Conservation (phyloP, 2,113 vertebrate genomes). For the Ptilonorhynchus violaceus region DNA sequence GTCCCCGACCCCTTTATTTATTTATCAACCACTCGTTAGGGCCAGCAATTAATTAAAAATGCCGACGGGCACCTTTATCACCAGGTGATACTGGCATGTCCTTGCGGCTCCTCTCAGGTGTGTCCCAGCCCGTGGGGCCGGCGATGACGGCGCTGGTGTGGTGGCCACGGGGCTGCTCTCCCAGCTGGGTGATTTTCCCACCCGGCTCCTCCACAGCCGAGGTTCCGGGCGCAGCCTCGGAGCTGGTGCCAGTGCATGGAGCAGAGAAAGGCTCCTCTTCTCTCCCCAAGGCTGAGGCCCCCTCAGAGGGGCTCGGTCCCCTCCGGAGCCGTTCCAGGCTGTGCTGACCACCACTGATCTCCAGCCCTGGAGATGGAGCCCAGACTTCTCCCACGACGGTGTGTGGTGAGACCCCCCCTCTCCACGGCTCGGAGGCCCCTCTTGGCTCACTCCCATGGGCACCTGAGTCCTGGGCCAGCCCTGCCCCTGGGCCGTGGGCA, state of each 20-base stretch:
- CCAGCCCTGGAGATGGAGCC: not conserved
- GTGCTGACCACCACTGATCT: accelerated
- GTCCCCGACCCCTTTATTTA: not conserved
- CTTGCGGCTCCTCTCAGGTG: accelerated
- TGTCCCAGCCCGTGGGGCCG: not conserved
- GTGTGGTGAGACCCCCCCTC: not conserved
- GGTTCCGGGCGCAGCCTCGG: accelerated
- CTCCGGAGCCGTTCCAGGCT: accelerated
- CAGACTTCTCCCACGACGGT: accelerated
- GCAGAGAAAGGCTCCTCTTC: not conserved
- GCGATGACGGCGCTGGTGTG: accelerated
- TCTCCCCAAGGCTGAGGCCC: not conserved
- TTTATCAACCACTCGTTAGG: not conserved
- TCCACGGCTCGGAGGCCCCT: accelerated
- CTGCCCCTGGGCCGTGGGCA: accelerated
- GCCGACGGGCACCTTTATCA: accelerated
- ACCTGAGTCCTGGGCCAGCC: too few relatives aligned
- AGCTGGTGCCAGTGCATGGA: accelerated
- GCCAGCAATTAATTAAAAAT: not conserved
- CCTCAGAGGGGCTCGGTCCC: not conserved
- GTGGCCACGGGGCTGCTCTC: not conserved
- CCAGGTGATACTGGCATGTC: accelerated
- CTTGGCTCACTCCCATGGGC: accelerated
- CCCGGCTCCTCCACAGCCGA: accelerated
- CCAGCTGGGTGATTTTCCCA: not conserved